Conservation (phyloP, 35 echinoderm and acorn worm genomes). For the Eucidaris tribuloides region DNA sequence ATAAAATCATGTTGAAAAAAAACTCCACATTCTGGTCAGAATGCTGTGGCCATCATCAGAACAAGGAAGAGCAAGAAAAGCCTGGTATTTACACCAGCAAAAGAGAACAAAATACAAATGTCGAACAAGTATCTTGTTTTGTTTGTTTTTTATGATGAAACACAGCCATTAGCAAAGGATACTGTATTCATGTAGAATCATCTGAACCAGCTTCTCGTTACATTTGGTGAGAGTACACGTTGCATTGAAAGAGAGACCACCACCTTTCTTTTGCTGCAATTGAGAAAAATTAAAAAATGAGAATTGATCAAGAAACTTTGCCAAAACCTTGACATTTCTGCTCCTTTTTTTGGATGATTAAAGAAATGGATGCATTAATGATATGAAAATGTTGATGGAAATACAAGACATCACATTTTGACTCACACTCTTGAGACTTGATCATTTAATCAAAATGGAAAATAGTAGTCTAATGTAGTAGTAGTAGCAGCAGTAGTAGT, state of each 20-base stretch:
- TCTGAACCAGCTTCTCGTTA: constrained; percentile 89
- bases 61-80: background rate
- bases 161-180: constrained; percentile 86
- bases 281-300: constrained; percentile 2
- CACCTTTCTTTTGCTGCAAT: constrained; percentile 90
- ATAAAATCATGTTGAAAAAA: no score
- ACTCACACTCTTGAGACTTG: background rate
- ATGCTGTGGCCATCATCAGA: no score
- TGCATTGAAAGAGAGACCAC: constrained; percentile 92
- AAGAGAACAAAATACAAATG: no score
- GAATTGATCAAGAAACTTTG: background rate
- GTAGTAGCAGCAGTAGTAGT: no score
- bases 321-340: no score
- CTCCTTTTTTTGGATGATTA: no score
- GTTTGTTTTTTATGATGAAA: no score
- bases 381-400: background rate
- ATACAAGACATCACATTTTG: no score
- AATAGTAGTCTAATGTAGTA: no score
- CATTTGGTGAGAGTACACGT: constrained; percentile 92
- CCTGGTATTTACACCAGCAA: no score
- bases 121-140: background rate
- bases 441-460: no score
- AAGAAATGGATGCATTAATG: background rate
- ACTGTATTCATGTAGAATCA: constrained; percentile 99
- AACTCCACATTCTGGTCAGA: no score